These are phyloP conservation scores for Phaenicophaeus curvirostris DNA, from an alignment of 2,797 vertebrate genomes.

Conservation along the genomic window DNA sequence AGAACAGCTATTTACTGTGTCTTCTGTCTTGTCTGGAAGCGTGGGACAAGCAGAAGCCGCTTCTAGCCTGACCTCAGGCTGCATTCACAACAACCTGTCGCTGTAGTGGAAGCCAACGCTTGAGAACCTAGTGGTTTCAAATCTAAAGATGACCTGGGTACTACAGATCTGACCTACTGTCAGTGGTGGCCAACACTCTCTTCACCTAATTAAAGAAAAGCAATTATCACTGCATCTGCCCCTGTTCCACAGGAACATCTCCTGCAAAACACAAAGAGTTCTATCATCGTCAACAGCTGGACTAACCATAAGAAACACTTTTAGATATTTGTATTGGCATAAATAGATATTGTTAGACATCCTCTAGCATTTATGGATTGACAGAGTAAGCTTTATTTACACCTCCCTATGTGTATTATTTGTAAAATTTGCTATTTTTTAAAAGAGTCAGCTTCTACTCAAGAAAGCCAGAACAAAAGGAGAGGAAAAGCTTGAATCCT, in stretches of 20 bases:
- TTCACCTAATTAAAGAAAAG: neutral
- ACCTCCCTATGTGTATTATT: neutral
- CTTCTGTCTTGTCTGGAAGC: neutral
- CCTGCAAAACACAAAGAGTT: neutral
- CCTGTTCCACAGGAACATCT: neutral
- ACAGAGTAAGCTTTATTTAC: neutral
- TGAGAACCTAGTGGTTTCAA: neutral
- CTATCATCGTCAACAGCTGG: neutral
- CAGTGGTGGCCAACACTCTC: neutral
- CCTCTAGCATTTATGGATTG: neutral
- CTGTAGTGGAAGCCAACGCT: fast-evolving
- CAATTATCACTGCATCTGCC: neutral
- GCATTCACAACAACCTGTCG: neutral
- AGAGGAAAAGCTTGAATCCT: neutral
- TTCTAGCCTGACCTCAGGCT: neutral
- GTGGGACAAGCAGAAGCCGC: neutral
- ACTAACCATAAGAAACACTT: neutral
- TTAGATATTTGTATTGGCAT: neutral
- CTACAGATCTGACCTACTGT: neutral
- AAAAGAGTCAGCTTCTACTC: neutral
- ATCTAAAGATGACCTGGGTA: neutral
- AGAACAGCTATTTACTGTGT: neutral
- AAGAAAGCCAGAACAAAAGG: neutral
- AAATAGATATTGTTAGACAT: neutral
- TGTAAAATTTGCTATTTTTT: neutral